Conservation (phyloP, 64 coral and sea anemone genomes). For the Orbicella faveolata region DNA sequence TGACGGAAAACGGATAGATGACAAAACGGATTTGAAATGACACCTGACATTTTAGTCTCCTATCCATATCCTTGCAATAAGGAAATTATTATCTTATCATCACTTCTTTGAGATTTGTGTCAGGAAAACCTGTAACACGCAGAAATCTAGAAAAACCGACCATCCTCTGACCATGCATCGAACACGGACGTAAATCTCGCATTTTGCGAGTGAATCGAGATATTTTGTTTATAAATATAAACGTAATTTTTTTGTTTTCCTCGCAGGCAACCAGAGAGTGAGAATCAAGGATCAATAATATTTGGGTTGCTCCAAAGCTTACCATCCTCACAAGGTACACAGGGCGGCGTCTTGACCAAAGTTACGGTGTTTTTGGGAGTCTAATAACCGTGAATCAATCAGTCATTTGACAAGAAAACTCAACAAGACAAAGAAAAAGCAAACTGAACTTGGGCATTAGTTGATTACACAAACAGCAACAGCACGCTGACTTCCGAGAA, state of each 20-base stretch:
- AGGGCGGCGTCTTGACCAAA: too few relatives aligned
- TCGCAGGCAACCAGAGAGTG: not conserved
- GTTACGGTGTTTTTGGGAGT: too few relatives aligned
- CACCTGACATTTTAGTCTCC: not conserved
- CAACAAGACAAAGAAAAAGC: not conserved
- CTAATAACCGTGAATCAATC: too few relatives aligned
- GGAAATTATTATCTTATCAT: not conserved
- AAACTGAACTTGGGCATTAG: not conserved
- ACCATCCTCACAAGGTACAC: not conserved
- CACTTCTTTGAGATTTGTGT: too few relatives aligned
- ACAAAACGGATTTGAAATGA: not conserved
- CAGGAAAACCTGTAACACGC: too few relatives aligned
- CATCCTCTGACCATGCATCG: too few relatives aligned
- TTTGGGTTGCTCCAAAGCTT: too few relatives aligned
- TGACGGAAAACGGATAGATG: not conserved
- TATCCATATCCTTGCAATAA: not conserved
- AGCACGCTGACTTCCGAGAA: too few relatives aligned
- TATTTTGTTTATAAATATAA: not conserved
- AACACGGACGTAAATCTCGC: too few relatives aligned
- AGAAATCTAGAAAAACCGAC: too few relatives aligned
- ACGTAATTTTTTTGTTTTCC: not conserved
- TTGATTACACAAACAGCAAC: not conserved
- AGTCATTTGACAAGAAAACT: too few relatives aligned
- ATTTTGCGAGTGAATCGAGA: not conserved
- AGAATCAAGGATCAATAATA: not conserved